Conservation (phyloP, 2,888 invertebrate species). For the Harpalus rubripes region DNA sequence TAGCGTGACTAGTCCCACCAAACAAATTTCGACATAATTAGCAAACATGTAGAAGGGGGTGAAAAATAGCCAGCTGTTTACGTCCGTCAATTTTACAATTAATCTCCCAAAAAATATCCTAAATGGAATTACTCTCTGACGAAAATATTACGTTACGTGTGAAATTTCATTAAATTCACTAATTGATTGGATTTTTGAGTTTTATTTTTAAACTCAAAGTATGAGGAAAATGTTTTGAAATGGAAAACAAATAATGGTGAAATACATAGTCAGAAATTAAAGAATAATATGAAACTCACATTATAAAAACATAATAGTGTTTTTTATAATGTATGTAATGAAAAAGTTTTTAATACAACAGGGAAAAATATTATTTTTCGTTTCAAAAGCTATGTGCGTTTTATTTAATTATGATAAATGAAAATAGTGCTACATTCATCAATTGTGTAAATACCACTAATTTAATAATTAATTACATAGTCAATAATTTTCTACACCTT, state of each 20-base stretch:
- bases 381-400: conserved; percentile 3
- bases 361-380: conserved; percentile 7
- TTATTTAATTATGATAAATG: conserved; percentile 42
- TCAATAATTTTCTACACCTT: neutral
- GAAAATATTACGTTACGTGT: conserved; percentile 32
- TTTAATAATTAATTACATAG: conserved; percentile 27
- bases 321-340: neutral
- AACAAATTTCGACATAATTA: conserved; percentile 64
- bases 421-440: conserved; percentile 3
- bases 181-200: conserved; percentile 28
- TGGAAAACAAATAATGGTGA: neutral
- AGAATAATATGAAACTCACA: neutral
- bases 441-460: conserved; percentile 10
- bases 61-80: conserved; percentile 51
- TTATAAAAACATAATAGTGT: neutral
- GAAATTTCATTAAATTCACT: conserved; percentile 35
- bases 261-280: too few species aligned
- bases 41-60: conserved; percentile 41
- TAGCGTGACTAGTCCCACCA: conserved; percentile 58
- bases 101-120: conserved; percentile 47
- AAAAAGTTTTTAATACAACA: neutral
- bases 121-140: conserved; percentile 17
- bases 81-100: conserved; percentile 47
- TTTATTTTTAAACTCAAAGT: neutral
- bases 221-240: neutral